Evolutionary conservation across 2,797 vertebrate genomes (phyloP).

Genomic region (Gymnoscopelus microlampas): DNA sequence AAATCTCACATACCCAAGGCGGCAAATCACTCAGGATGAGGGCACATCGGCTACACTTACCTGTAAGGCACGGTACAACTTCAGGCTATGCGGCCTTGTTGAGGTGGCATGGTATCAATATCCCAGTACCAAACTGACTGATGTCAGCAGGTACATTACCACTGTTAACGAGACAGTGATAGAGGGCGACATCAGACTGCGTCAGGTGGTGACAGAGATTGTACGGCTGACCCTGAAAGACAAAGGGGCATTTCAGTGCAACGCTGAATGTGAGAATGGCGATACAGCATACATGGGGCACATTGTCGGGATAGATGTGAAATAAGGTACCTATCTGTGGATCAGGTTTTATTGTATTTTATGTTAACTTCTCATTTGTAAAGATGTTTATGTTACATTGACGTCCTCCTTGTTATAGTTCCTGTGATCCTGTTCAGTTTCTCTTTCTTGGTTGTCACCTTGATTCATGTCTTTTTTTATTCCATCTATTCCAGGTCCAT

Average conservation of each 20-base stretch:
- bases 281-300: slow-evolving; percentile 35
- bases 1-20: not conserved
- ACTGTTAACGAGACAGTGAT: slow-evolving; percentile 40
- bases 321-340: slow-evolving; percentile 33
- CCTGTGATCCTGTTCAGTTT: too few relatives aligned
- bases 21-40: fast-evolving
- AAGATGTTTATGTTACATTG: too few relatives aligned
- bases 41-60: slow-evolving; percentile 47
- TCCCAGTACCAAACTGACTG: not conserved
- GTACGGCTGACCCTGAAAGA: slow-evolving; percentile 13
- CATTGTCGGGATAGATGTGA: not conserved
- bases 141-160: slow-evolving; percentile 47
- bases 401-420: too few relatives aligned
- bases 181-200: not conserved
- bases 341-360: too few relatives aligned
- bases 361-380: too few relatives aligned
- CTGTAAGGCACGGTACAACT: not conserved
- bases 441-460: too few relatives aligned
- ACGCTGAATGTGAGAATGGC: not conserved
- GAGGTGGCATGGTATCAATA: not conserved
- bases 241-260: slow-evolving; percentile 19
- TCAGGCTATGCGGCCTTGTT: fast-evolving
- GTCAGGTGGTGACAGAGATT: slow-evolving; percentile 56
- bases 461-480: too few relatives aligned
- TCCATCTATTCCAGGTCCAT: too few relatives aligned